These are phyloP conservation scores for Agonopterix alstromeriana DNA, from an alignment of 2,888 invertebrate genomes.

Conservation along the genomic window DNA sequence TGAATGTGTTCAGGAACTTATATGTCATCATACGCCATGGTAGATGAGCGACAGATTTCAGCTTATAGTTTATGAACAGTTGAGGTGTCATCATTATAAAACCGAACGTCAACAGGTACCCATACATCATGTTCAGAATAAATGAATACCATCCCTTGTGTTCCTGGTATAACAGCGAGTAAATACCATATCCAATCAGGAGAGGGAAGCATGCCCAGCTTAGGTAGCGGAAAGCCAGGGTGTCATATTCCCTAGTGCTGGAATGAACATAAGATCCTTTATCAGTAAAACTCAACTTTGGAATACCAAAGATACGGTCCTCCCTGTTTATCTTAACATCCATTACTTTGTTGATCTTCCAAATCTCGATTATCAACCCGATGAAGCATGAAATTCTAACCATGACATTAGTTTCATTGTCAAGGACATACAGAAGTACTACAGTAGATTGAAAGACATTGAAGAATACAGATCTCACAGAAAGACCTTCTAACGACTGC, in stretches of 20 bases:
- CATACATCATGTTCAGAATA: conserved; percentile 96
- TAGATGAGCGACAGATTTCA: conserved; percentile 99
- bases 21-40: conserved; percentile 99
- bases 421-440: conserved; percentile 96
- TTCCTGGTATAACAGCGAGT: conserved; percentile 96
- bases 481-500: conserved; percentile 96
- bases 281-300: conserved; percentile 88
- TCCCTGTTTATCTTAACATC: conserved; percentile 88
- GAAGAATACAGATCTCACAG: conserved; percentile 98
- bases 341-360: conserved; percentile 98
- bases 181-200: conserved; percentile 93
- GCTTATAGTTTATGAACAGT: conserved; percentile 98
- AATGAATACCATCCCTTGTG: conserved; percentile 99
- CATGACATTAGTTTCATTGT: conserved; percentile 98
- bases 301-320: conserved; percentile 86
- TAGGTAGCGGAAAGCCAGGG: conserved; percentile 96
- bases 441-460: conserved; percentile 98
- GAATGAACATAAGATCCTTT: conserved; percentile 98
- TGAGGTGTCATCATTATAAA: conserved; percentile 99
- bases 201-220: conserved; percentile 98
- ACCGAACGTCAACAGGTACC: conserved; percentile 97
- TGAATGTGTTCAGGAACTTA: conserved; percentile 99
- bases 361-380: conserved; percentile 96
- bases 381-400: conserved; percentile 96
- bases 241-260: conserved; percentile 95